phyloP scores from a whole-genome alignment of 1,140 invertebrate genomes.

The Caenorhabditis remanei region DNA sequence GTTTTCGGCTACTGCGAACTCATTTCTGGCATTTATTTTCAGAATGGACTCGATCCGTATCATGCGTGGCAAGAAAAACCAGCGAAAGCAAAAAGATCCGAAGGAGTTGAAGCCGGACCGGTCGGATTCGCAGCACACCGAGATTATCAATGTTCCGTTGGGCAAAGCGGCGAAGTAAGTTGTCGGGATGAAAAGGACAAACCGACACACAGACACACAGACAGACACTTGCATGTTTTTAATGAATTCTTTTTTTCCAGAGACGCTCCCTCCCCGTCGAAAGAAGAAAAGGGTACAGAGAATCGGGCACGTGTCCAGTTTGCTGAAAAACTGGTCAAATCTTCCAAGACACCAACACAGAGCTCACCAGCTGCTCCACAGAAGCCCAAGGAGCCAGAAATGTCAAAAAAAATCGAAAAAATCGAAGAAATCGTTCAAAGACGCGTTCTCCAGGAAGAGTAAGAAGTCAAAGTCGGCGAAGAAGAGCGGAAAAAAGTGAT shows the following conservation, averaged over 20 bases:
- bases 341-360: not conserved
- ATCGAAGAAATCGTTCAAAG: not conserved
- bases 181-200: not conserved
- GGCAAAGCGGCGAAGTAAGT: constrained; percentile 9
- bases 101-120: not conserved
- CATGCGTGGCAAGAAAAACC: not conserved
- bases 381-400: not conserved
- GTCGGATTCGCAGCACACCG: constrained; percentile 8
- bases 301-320: not conserved
- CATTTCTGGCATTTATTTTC: not conserved
- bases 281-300: not conserved
- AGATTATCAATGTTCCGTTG: not conserved
- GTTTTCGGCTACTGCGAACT: no score
- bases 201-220: not conserved
- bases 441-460: not conserved
- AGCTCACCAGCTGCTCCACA: not conserved
- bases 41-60: constrained; percentile 1
- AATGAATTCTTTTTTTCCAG: not conserved
- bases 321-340: not conserved
- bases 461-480: not conserved
- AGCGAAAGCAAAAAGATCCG: not conserved
- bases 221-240: no score
- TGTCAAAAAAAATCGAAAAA: not conserved
- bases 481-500: not conserved
- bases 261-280: not conserved